phyloP scores from a whole-genome alignment of 1,140 invertebrate genomes.

The Mizuhopecten yessoensis region DNA sequence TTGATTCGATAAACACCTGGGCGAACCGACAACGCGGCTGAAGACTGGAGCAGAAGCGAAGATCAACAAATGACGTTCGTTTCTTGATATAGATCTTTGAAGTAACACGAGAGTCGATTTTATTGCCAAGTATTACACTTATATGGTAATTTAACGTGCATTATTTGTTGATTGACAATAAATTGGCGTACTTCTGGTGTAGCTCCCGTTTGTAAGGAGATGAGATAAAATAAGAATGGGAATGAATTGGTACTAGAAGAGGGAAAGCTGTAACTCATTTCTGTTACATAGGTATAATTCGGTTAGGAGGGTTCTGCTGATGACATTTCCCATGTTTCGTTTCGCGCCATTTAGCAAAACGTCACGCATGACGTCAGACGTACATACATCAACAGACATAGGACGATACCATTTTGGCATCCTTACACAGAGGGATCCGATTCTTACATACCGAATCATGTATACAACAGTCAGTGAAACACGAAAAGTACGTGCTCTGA shows the following conservation, averaged over 20 bases:
- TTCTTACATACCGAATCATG: background rate
- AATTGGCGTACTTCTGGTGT: background rate
- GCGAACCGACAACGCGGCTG: background rate
- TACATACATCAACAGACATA: background rate
- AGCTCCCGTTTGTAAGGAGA: background rate
- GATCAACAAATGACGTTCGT: background rate
- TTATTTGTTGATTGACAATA: background rate
- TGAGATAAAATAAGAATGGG: background rate
- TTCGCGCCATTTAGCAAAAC: conserved; percentile 31
- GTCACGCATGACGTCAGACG: conserved; percentile 3
- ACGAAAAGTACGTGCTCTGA: background rate
- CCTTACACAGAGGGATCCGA: background rate
- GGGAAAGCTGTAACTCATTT: too few relatives aligned
- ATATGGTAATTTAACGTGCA: background rate
- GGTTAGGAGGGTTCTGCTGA: background rate
- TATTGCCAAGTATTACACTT: background rate
- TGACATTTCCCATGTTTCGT: background rate
- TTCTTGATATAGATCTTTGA: background rate
- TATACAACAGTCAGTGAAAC: background rate
- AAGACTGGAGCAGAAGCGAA: background rate
- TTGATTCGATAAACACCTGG: conserved; percentile 26
- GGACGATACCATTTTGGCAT: background rate
- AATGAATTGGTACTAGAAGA: background rate
- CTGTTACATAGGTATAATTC: too few relatives aligned
- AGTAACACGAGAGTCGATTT: background rate